These are phyloP conservation scores for Saturnia japonica DNA, from an alignment of 2,888 invertebrate genomes.

Conservation along the genomic window DNA sequence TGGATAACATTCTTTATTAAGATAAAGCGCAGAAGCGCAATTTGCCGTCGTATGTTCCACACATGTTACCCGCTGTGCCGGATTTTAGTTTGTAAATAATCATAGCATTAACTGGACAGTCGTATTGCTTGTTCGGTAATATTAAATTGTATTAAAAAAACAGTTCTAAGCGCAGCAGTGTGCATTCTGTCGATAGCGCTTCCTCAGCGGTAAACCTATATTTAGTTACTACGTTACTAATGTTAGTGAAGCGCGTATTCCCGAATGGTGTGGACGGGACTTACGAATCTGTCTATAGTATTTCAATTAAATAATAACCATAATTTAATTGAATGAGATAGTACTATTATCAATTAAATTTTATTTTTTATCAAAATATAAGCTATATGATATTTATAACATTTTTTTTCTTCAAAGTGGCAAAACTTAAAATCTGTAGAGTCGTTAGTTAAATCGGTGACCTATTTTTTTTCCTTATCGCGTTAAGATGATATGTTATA, in stretches of 20 bases:
- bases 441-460: not conserved
- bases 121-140: not conserved
- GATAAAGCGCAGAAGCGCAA: not conserved
- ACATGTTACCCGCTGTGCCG: not conserved
- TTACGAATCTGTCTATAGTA: not conserved
- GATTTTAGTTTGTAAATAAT: not conserved
- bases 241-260: conserved; percentile 13
- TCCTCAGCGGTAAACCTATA: not conserved
- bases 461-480: not conserved
- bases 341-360: not conserved
- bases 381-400: not conserved
- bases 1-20: too few relatives aligned
- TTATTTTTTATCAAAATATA: not conserved
- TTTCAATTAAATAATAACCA: not conserved
- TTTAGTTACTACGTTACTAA: not conserved
- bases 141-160: not conserved
- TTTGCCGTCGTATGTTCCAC: not conserved
- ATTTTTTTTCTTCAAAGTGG: not conserved
- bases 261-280: conserved; percentile 2
- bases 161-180: not conserved
- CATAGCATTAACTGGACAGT: not conserved
- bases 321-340: conserved; percentile 25
- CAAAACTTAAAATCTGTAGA: not conserved
- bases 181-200: not conserved
- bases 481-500: not conserved